phyloP scores from a whole-genome alignment of 2,113 vertebrate genomes.

The Malurus alboscapulatus region DNA sequence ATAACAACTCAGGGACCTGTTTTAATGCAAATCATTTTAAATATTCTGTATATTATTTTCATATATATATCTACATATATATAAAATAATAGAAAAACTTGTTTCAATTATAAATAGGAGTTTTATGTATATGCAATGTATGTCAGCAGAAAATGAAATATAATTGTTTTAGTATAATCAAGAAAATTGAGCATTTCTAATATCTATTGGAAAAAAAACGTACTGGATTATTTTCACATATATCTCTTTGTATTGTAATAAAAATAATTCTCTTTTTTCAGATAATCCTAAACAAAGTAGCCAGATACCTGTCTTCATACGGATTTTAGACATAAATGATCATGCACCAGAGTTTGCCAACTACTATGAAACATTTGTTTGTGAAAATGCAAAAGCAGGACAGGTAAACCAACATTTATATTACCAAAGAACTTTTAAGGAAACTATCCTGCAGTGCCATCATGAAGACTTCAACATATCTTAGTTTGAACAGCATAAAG shows the following conservation, averaged over 20 bases:
- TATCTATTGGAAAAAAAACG: background rate
- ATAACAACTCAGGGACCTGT: background rate
- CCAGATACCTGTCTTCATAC: slow-evolving; percentile 76
- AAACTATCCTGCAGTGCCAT: background rate
- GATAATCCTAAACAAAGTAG: slow-evolving; percentile 79
- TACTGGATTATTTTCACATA: background rate
- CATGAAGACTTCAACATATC: background rate
- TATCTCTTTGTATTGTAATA: background rate
- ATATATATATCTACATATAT: no score
- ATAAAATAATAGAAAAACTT: background rate
- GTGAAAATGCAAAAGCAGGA: slow-evolving; percentile 82
- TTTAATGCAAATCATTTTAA: background rate
- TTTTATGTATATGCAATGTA: background rate
- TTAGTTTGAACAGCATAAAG: background rate
- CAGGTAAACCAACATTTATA: slow-evolving; percentile 71
- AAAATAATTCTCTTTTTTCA: slow-evolving; percentile 57
- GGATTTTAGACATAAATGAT: slow-evolving; percentile 82
- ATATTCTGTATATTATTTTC: background rate
- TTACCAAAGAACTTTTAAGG: background rate
- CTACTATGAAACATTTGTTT: slow-evolving; percentile 83
- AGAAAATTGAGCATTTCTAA: background rate
- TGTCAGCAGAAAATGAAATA: background rate
- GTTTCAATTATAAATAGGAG: background rate
- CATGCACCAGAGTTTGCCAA: slow-evolving; percentile 80
- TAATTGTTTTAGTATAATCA: background rate